Base-by-base conservation (phyloP, 2,113 vertebrate species). In the Pseudorasbora parva region DNA sequence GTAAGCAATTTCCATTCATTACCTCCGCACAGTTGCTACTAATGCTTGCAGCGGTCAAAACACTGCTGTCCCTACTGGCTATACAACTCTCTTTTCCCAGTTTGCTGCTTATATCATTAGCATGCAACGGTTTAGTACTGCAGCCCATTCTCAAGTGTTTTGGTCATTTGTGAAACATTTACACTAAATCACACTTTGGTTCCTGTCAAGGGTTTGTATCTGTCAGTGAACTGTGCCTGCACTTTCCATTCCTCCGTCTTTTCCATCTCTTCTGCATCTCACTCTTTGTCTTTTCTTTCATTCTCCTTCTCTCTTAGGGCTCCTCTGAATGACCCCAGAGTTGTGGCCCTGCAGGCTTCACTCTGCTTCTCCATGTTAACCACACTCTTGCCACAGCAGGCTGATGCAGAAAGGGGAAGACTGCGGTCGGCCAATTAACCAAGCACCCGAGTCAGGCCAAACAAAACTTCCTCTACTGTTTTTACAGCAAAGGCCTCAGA, bases 381-480 rank as follows among this genome's bases (percentile, higher is more conserved):
- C 83, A 56, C 62, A 54, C 82, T 91, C 92, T 92, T 90, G 88
- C 90, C 89, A 87, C 89, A 90, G 89, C 89, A 89, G 81, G 81
- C 88, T 90, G 91, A 89, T 91, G 92, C 90, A 71, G 81, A 84
- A 86, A 90, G 87, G 90, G 91, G 91, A 93, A 93, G 89, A 85
- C 92, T 93, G 92, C 88, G 93, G 93, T 93, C 62, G 83, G 91
- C 87, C 91, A 93, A 94, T 93, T 93, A 94, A 93, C 88, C 89
- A 76, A 89, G 89, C 88, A 72, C 87, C 88, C 12, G 76, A 82
- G 80, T 85, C 62, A 77, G 84, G 94, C 93, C 94, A 95, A 95
- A 88, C 87, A 93, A 93, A 93, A 94, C 93, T 94, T 94, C 93
- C 92, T 93, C 88, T 86, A 78, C 84, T 93, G 92, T 93, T 94